A percentile compares a stretch with the other conserved stretches of the same genome.
These are phyloP conservation scores for Delia radicum DNA, from an alignment of 1,140 invertebrate species.

Conservation along the genomic window DNA sequence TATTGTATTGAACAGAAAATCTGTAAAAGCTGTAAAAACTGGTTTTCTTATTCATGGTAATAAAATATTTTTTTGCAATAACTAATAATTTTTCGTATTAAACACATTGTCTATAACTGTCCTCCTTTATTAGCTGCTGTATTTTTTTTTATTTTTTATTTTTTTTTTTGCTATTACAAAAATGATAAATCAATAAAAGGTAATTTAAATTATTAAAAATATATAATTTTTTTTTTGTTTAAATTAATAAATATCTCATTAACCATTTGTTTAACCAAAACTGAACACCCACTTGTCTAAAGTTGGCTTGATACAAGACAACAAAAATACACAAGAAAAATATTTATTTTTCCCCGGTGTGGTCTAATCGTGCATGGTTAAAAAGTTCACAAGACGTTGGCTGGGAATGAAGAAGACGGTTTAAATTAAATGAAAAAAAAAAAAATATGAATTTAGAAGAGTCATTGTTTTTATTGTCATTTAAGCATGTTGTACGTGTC, in stretches of 20 bases:
- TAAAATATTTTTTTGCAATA: not conserved
- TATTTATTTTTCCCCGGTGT: not conserved
- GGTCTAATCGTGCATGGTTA: not conserved
- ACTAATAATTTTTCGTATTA: not conserved
- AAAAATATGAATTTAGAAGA: slow-evolving; percentile 9
- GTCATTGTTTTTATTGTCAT: slow-evolving; percentile 23
- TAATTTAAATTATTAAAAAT: not conserved
- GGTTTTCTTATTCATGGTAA: not conserved
- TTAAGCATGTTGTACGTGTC: slow-evolving; percentile 14
- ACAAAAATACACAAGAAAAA: too few relatives aligned
- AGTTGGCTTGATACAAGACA: not conserved
- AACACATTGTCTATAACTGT: slow-evolving; percentile 11
- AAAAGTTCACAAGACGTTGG: not conserved
- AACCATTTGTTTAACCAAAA: not conserved
- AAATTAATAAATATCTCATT: not conserved
- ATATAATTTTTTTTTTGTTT: not conserved
- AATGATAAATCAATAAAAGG: slow-evolving; percentile 21
- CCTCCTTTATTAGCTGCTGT: slow-evolving; percentile 18
- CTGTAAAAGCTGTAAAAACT: not conserved
- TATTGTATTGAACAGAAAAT: not conserved
- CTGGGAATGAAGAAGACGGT: not conserved
- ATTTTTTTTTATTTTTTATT: not conserved
- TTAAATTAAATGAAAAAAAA: not conserved
- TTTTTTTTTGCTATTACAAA: not conserved
- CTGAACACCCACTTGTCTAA: not conserved